A percentile compares a stretch with the other conserved stretches of the same genome.
Conservation (phyloP, 2,797 vertebrate genomes). For the Eremophila alpestris region DNA sequence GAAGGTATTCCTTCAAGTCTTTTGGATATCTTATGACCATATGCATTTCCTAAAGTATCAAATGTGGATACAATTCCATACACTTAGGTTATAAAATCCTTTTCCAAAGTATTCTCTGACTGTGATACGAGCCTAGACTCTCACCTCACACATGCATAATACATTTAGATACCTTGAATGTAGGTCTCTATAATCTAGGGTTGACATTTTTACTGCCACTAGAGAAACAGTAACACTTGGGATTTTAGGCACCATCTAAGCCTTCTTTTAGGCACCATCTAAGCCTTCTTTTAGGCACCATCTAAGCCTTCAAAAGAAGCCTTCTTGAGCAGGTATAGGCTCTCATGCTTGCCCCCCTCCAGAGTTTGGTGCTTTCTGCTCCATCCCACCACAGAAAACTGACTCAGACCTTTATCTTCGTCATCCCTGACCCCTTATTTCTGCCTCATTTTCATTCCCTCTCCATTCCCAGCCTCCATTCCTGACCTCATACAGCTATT, state of each 20-base stretch:
- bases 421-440: background rate
- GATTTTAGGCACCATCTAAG: background rate
- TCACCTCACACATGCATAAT: background rate
- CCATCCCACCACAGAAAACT: background rate
- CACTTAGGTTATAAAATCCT: background rate
- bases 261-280: background rate
- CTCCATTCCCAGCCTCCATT: background rate
- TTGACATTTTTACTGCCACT: background rate
- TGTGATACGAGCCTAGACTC: background rate
- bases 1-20: background rate
- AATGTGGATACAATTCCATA: background rate
- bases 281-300: background rate
- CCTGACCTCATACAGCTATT: background rate
- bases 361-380: background rate
- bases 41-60: background rate
- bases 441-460: background rate
- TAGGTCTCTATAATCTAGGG: background rate
- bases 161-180: background rate
- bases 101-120: background rate
- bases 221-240: background rate
- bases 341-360: background rate
- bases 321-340: background rate
- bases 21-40: background rate
- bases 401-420: background rate
- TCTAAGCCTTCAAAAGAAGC: background rate